Conservation (phyloP, 1,140 invertebrate genomes). For the Bombus difficillimus region DNA sequence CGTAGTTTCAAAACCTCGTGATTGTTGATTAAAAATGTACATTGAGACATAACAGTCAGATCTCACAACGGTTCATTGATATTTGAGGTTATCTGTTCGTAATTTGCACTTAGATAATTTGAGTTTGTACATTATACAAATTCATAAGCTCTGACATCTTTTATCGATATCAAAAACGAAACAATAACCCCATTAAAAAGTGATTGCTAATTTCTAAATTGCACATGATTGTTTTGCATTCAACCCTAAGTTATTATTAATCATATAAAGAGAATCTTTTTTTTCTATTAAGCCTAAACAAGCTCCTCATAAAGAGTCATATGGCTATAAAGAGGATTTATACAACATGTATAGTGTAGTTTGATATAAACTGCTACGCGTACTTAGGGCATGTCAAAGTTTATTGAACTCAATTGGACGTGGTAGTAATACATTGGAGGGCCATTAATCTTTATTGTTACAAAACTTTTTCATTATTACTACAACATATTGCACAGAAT, state of each 20-base stretch:
- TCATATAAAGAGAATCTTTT: too few relatives aligned
- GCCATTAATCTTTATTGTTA: background rate
- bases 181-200: background rate
- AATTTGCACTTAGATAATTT: background rate
- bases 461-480: background rate
- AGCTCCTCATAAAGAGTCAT: too few relatives aligned
- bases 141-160: background rate
- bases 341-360: background rate
- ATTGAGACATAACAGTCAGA: background rate
- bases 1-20: constrained; percentile 6
- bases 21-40: constrained; percentile 11
- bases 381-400: background rate
- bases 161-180: background rate
- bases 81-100: background rate
- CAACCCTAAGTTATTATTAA: background rate
- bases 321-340: background rate
- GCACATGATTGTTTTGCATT: background rate
- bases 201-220: background rate
- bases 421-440: background rate
- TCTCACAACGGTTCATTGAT: background rate
- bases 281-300: too few relatives aligned
- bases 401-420: constrained; percentile 30
- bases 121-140: background rate
- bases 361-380: background rate
- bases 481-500: background rate